Evolutionary conservation across 2,797 vertebrate species (phyloP).

Genomic region (Sarcophilus harrisii): DNA sequence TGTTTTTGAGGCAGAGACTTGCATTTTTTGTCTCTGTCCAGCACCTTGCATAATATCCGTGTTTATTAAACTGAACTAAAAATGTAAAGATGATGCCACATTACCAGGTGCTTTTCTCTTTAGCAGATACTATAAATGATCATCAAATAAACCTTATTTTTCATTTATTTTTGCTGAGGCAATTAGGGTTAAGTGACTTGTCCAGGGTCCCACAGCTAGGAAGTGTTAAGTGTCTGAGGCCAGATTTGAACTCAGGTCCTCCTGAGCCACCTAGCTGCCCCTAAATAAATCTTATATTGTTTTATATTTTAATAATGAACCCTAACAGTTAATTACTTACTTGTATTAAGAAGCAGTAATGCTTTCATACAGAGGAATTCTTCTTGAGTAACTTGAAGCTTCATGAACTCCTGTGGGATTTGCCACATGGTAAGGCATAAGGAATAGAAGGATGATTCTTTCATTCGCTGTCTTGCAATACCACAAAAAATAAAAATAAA

Average conservation of each 20-base stretch:
- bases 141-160: not conserved
- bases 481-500: slow-evolving; percentile 52
- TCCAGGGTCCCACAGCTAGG: too few relatives aligned
- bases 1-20: not conserved
- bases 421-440: slow-evolving; percentile 96
- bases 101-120: not conserved
- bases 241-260: too few relatives aligned
- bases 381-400: slow-evolving; percentile 94
- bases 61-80: not conserved
- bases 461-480: slow-evolving; percentile 93
- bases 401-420: slow-evolving; percentile 96
- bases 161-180: too few relatives aligned
- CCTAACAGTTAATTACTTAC: slow-evolving; percentile 84
- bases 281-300: not conserved
- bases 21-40: not conserved
- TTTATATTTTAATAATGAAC: slow-evolving; percentile 5
- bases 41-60: not conserved
- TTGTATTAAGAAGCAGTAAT: slow-evolving; percentile 95
- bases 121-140: slow-evolving; percentile 21
- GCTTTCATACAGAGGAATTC: slow-evolving; percentile 99
- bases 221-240: too few relatives aligned
- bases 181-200: too few relatives aligned
- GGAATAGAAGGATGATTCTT: slow-evolving; percentile 94
- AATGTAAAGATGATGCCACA: not conserved
- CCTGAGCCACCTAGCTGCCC: too few relatives aligned